Conservation (phyloP, 2,888 invertebrate species). For the Tiphia femorata region DNA sequence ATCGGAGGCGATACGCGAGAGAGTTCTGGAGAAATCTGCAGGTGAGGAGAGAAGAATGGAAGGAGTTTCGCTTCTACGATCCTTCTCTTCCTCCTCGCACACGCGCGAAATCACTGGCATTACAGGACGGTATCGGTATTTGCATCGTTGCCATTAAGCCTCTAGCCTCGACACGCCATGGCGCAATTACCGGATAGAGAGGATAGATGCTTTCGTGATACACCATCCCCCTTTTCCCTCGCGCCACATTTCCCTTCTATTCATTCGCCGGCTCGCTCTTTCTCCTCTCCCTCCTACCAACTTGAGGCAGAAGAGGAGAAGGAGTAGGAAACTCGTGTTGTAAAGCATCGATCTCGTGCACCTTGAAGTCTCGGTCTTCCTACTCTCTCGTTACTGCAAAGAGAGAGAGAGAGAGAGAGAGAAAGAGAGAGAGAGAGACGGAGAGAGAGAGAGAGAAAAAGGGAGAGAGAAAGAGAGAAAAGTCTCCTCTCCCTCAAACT, state of each 20-base stretch:
- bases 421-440: neutral
- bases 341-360: neutral
- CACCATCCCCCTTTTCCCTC: conserved; percentile 22
- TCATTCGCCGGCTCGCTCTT: conserved; percentile 14
- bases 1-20: neutral
- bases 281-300: neutral
- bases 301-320: too few relatives aligned
- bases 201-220: conserved; percentile 59
- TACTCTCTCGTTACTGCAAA: conserved; percentile 4
- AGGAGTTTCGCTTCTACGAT: conserved; percentile 22
- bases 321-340: too few relatives aligned
- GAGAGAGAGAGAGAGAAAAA: neutral
- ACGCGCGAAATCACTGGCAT: conserved; percentile 51
- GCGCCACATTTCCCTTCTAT: conserved; percentile 16
- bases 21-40: too few relatives aligned
- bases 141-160: conserved; percentile 63
- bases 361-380: neutral
- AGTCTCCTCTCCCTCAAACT: neutral
- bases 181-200: conserved; percentile 57
- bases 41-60: neutral
- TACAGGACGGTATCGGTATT: conserved; percentile 59
- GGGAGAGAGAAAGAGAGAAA: neutral
- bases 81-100: conserved; percentile 18
- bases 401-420: neutral
- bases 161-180: conserved; percentile 57